Base-by-base conservation (phyloP, 2,888 invertebrate species). In the Celastrina argiolus region DNA sequence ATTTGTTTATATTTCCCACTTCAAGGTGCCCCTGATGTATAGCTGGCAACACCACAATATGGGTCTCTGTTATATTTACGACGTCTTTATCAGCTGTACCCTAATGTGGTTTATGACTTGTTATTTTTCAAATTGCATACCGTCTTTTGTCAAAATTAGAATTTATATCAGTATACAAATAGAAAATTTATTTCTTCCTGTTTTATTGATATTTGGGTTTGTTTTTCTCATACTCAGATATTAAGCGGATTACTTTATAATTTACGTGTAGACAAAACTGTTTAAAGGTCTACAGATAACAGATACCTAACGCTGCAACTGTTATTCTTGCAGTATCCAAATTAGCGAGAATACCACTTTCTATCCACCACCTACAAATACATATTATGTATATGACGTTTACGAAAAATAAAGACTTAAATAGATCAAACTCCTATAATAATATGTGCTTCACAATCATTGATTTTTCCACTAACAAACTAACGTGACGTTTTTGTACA, bases 1-100 rank as follows among this genome's bases (percentile, higher is more conserved):
- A 89, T 90, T 90, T 90, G 90, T 90, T 89, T 89, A 88, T 88
- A 90, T 90, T 89, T 87, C 85, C 83, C 83, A 85, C 85, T 86
- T 84, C 77, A 85, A 87, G 88, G 86, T 85, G 88, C 87, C 80
- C 75, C 72, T 74, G 80, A 82, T 87, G 81, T 84, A 85, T 86
- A 73, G 80, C 78, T 82, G 78, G 79, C 88, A 85, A 88, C 83
- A 75, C 83, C 85, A 80, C 89, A 88, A 88, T 89, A 89, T 87
- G 84, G 85, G 79, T 82, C 83, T 80, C 84, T 77, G 81, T 80
- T 78, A 85, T 87, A 87, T 89, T 88, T 88, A 88, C 88, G 84
- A 84, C 77, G 76, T 81, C 81, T 82, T 85, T 87, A 85, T 83
- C 76, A 77, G 75, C 74, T 81, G 78, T 77, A 74, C 75, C 74